Base-by-base conservation (phyloP, 2,888 invertebrate species). In the Oasisia sp. region DNA sequence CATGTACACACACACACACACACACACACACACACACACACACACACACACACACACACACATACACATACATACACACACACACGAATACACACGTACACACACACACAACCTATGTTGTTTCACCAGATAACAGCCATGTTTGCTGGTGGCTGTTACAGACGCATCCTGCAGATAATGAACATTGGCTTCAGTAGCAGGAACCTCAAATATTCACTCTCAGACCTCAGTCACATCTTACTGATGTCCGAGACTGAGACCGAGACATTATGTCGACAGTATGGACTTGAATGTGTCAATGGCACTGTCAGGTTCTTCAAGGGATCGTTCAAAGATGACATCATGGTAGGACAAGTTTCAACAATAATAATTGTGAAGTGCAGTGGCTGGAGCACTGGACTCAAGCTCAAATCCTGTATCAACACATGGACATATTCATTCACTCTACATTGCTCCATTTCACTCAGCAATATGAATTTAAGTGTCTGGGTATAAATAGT, bases 151-250 rank as follows among this genome's bases (percentile, higher is more conserved):
- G 74, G 74, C 27, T 74, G 27, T 27, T 74, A n/a, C 74, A 74
- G 74, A 74, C 74, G 74, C 74, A 3, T 92, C n/a, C 89, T 32
- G n/a, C 50, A 91, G 89, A 89, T 91, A 12, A 92, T 93, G 93
- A 56, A 44, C 12, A 44, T 92, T 14, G 93, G 91, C n/a, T 93
- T 91, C 91, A 32, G 91, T 50, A 91, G 91, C n/a, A 93, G 89
- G 91, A 91, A 90, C n/a, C 89, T 93, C n/a, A 91, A 89, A 0
- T 93, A 91, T 56, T 50, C 91, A 9, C 74, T 92, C 32, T 44
- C 89, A 27, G 74, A 44, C 12, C 91, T 93, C 7, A 38, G 90
- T 7, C 8, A 32, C 44, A 19, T 93, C 56, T 45, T 74, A 74
- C 74, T 74, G 74, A 74, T 74, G 27, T 27, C 74, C 27, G 74